Evolutionary conservation across 2,113 vertebrate species (phyloP).

Genomic region (Marmota flaviventris): DNA sequence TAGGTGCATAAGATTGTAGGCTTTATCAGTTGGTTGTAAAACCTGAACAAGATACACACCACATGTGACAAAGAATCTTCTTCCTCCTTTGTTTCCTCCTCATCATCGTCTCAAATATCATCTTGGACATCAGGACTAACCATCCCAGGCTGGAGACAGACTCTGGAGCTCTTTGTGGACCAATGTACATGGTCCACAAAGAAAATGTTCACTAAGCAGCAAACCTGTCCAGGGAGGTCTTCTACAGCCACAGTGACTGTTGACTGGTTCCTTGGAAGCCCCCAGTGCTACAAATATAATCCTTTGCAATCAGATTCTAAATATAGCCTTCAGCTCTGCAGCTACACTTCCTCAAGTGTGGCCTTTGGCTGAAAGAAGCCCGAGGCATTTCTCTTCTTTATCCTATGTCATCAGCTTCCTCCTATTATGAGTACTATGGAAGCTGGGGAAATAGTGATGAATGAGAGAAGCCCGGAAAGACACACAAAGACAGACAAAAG

Average conservation of each 20-base stretch:
- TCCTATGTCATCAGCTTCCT: not conserved
- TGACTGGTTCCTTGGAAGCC: not conserved
- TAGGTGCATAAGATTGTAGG: not conserved
- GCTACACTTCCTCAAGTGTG: not conserved
- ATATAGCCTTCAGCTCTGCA: not conserved
- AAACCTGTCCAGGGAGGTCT: not conserved
- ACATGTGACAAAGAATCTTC: not conserved
- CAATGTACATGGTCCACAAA: not conserved
- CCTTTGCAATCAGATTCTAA: not conserved
- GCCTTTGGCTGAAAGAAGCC: not conserved
- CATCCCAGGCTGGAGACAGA: not conserved
- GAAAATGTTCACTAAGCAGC: not conserved
- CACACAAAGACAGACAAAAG: not conserved
- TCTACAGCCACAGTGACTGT: not conserved
- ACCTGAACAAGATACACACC: not conserved
- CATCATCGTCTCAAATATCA: not conserved
- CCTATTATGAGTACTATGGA: not conserved
- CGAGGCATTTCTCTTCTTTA: not conserved
- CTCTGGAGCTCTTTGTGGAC: not conserved
- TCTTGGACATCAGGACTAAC: accelerated
- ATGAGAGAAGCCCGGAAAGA: not conserved
- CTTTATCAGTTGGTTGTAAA: not conserved
- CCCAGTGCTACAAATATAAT: not conserved
- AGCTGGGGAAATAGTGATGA: not conserved
- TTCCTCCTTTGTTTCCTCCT: not conserved